Evolutionary conservation across 2,797 vertebrate species (phyloP).

Genomic region (Amblyraja radiata): DNA sequence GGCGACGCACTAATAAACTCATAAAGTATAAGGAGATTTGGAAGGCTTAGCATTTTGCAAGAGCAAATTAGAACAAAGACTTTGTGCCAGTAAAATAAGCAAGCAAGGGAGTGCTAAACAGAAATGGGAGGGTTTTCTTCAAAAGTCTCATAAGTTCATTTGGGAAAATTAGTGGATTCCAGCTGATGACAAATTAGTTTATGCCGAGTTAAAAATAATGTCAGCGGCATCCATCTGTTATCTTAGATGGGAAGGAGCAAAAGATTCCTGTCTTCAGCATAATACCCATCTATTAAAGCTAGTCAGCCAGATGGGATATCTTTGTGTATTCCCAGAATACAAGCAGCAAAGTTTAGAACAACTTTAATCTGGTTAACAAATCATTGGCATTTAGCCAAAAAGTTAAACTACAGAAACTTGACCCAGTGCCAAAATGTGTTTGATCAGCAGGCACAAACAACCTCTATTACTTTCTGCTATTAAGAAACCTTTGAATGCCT

Average conservation of each 20-base stretch:
- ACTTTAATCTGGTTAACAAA: slow-evolving; percentile 1
- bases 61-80: slow-evolving; percentile 4
- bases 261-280: neutral
- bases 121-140: neutral
- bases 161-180: neutral
- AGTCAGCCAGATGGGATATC: neutral
- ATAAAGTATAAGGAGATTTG: slow-evolving; percentile 16
- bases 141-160: neutral
- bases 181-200: slow-evolving; percentile 29
- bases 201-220: neutral
- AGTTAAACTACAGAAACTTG: neutral
- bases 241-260: neutral
- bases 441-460: neutral
- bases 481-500: neutral
- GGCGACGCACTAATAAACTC: neutral
- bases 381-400: neutral
- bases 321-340: neutral
- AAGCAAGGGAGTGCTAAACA: neutral
- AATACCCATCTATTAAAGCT: neutral
- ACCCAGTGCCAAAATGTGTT: neutral
- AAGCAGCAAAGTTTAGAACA: slow-evolving; percentile 25
- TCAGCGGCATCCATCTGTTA: neutral
- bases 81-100: neutral
- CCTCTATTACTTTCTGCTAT: neutral
- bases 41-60: slow-evolving; percentile 23